Evolutionary conservation across 2,888 invertebrate genomes (phyloP), one percentile per base, ranked within the genome.

Genomic region (Blomia tropicalis): DNA sequence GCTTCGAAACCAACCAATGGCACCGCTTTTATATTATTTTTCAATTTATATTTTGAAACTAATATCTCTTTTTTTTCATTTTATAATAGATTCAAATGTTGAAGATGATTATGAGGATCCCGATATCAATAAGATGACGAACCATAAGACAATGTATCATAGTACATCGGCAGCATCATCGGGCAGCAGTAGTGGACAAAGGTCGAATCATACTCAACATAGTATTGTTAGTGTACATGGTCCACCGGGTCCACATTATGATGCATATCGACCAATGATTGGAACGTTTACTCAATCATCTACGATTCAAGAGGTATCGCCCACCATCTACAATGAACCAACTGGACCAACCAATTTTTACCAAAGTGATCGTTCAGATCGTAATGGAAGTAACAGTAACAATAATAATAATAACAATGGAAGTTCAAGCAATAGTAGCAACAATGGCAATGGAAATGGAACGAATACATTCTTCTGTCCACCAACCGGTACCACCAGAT

Each of bases 101-200:
- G 58, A 60, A 25, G 63, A 63, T 29, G 43, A 60, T 23, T 59
- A 60, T 31, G 61, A 62, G 27, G 64, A 64, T 19, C 61, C 61
- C 5, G 61, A 64, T 11, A n/a, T 62, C 56, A 36, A 19, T 19
- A 56, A 56, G 27, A 4, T 58, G 19, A 41, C 58, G 2, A 23
- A 36, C 22, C 32, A 58, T 27, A 32, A 47, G 5, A 17, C n/a
- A 27, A 44, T 59, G 30, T 59, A 32, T 32, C 43, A 43, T 22
- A 59, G 19, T 22, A 43, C 56, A 17, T 62, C 62, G 17, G 62
- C 43, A 22, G 36, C 62, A 4, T 58, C 62, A 5, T 30, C 62
- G 27, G 56, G 56, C 56, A 56, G 56, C 32, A 36, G 56, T 29
- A 47, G 43, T 29, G 31, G 51, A 14, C 41, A 25, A 5, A 56